Percentiles rank a stretch among this genome's conserved stretches.
These are phyloP conservation scores for Leuciscus idus DNA, from an alignment of 2,113 vertebrate genomes.

Conservation along the genomic window DNA sequence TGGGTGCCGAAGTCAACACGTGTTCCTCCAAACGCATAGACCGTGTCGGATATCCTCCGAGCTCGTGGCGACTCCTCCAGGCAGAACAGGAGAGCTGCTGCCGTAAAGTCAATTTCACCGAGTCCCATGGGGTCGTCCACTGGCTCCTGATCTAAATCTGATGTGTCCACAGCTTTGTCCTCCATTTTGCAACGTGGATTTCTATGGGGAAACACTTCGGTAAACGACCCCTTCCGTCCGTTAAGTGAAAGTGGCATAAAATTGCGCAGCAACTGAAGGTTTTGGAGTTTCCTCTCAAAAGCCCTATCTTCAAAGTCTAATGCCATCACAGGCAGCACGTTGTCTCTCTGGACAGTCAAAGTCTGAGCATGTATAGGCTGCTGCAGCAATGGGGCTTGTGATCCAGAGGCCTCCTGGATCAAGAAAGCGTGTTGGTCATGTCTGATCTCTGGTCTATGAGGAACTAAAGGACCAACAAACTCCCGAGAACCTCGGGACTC, in stretches of 20 bases:
- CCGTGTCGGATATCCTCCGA: conserved; percentile 90
- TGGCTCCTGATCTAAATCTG: conserved; percentile 86
- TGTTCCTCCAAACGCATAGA: conserved; percentile 81
- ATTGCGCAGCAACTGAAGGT: conserved; percentile 76
- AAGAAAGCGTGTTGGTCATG: conserved; percentile 55
- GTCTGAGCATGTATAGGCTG: conserved; percentile 43
- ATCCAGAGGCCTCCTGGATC: conserved; percentile 67
- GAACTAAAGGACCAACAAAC: conserved; percentile 64
- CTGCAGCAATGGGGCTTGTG: conserved; percentile 64
- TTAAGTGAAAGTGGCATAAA: conserved; percentile 77
- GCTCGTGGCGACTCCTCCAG: conserved; percentile 93
- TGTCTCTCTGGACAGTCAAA: conserved; percentile 72
- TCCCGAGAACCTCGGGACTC: conserved; percentile 70
- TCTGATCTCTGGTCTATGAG: conserved; percentile 61
- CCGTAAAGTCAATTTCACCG: conserved; percentile 94
- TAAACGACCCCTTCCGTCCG: conserved; percentile 73
- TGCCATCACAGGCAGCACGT: conserved; percentile 64
- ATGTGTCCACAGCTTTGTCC: conserved; percentile 94
- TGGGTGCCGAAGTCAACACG: conserved; percentile 92
- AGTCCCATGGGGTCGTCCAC: conserved; percentile 89
- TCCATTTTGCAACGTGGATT: conserved; percentile 78
- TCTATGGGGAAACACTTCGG: conserved; percentile 72
- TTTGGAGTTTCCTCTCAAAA: conserved; percentile 78
- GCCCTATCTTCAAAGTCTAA: conserved; percentile 72
- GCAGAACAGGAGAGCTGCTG: conserved; percentile 93